Evolutionary conservation across 2,113 vertebrate species (phyloP).

Genomic region (Tragelaphus strepsiceros): DNA sequence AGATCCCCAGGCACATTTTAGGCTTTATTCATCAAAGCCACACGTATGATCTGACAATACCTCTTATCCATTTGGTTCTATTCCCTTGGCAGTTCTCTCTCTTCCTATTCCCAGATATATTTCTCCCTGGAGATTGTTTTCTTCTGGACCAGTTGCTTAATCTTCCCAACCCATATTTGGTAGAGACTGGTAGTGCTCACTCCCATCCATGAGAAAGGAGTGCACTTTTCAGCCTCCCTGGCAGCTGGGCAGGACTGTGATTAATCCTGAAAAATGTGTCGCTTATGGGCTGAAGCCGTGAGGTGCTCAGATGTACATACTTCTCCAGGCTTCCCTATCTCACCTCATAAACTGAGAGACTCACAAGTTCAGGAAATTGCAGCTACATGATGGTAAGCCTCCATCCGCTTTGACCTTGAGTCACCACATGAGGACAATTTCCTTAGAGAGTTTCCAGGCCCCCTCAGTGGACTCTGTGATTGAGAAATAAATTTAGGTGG

Average conservation of each 20-base stretch:
- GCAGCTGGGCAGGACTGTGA: neutral
- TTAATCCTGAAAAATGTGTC: neutral
- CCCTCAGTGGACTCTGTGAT: neutral
- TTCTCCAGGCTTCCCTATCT: neutral
- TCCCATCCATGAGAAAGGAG: neutral
- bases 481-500: neutral
- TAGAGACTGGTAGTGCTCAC: neutral
- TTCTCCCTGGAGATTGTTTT: slow-evolving; percentile 6
- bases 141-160: neutral
- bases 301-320: no score
- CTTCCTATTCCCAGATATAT: neutral
- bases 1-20: neutral
- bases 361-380: neutral
- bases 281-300: neutral
- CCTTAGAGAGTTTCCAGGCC: neutral
- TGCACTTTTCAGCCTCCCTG: neutral
- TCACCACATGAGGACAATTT: neutral
- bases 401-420: neutral
- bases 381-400: neutral
- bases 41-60: neutral
- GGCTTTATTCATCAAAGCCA: neutral
- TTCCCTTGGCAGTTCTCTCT: neutral
- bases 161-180: neutral
- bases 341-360: neutral
- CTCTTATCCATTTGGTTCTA: neutral